Evolutionary conservation across 2,113 vertebrate genomes (phyloP), one percentile per base, ranked within the genome.

Genomic region (Corythaixoides concolor): DNA sequence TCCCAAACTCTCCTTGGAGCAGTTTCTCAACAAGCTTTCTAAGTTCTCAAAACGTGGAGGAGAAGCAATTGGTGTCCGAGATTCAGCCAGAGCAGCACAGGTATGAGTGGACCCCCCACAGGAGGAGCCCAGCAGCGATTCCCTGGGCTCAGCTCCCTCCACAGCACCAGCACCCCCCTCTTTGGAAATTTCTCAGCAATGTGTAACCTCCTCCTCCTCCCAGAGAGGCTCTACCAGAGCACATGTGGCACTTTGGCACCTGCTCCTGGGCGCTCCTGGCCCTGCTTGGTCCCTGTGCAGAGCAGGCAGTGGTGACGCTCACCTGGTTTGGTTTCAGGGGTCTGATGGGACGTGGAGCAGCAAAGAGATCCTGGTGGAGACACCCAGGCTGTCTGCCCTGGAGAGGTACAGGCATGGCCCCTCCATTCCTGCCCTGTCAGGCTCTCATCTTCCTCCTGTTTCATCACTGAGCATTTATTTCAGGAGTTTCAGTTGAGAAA

Each of bases 21-120:
- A 98, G 95, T 98, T 98, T 95, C 96, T 98, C 85, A 98, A 64
- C 7, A 97, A 94, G 81, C 88, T 98, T 19, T 98, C 98, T 8
- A 98, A 98, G 95, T 55, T 89, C 69, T 97, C 98, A 18, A 91
- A 98, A n/a, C 98, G 91, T 22, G 90, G 96, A 15, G 98, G 98
- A 20, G 96, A 97, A 62, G 98, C 79, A 85, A 96, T 98, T 15
- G 95, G 98, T 26, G 96, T 98, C 96, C 98, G 60, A 60, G 97
- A 95, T 16, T 90, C 97, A 3, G 90, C 98, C 59, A 78, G 91
- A 95, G 95, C 97, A 47, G 96, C 43, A 0, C 92, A 98, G 98
- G 99, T 99, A 95, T 30, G 49, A 64, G 74, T 1, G 14, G 19
- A 30, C 33, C 11, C 24, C 59, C 22, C 39, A 11, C 13, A 35